Evolutionary conservation across 2,888 invertebrate genomes (phyloP), one percentile per base, ranked within the genome.

Genomic region (Patella caerulea): DNA sequence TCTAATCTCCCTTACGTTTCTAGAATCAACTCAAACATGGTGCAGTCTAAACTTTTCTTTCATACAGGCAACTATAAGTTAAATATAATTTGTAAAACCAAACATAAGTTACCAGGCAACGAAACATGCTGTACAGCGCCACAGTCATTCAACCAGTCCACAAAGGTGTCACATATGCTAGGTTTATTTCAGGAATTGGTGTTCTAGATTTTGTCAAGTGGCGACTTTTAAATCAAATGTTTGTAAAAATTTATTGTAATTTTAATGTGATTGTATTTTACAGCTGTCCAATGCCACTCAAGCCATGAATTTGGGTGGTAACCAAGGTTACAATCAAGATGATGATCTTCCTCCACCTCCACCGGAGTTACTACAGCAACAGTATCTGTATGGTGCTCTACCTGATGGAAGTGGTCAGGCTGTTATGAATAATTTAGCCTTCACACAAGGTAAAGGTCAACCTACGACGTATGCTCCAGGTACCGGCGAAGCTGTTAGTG

Each of bases 321-420:
- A 87, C 72, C 24, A 79, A 12, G 80, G 83, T 19, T 9, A n/a
- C 19, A 65, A 65, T 7, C 34, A 45, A 45, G 65, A 65, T 19
- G 65, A 65, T 65, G 80, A 83, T 73, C 82, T 86, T 0, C 88
- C 88, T 12, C 88, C 88, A 15, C 89, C 89, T 29, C 89, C 89
- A 17, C 88, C 88, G 15, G 88, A 88, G 74, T 79, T 88, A 9
- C 80, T 88, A 7, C 88, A 88, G 78, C 89, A 88, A 79, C 88
- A 89, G 81, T 88, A 87, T 78, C 81, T 88, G 79, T 88, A 89
- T 72, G 89, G 88, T 55, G 86, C 85, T 9, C 84, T 88, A n/a
- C 89, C 88, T 2, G 86, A 85, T 80, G 83, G 84, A 75, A 77
- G 85, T 29, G 87, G 87, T 75, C 86, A 86, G 77, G 87, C 86